Evolutionary conservation across 2,797 vertebrate genomes (phyloP).

Genomic region (Synanceia verrucosa): DNA sequence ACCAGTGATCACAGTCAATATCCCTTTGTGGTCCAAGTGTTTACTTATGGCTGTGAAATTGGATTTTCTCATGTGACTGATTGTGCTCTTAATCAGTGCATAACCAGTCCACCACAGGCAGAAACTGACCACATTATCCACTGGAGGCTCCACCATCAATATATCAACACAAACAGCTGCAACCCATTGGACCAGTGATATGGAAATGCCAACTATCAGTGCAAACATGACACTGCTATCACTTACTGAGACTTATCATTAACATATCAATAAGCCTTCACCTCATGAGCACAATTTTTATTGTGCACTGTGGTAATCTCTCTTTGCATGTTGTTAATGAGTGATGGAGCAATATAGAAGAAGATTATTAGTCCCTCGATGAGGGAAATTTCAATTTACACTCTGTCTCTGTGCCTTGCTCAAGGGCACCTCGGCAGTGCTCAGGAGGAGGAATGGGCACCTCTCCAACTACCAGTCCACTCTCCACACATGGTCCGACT

Average conservation of each 20-base stretch:
- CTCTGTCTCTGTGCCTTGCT: too few species aligned
- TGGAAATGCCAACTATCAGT: background rate
- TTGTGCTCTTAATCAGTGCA: conserved; percentile 16
- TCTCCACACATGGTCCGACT: too few species aligned
- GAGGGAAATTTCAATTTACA: too few species aligned
- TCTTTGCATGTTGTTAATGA: background rate
- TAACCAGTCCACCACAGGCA: background rate
- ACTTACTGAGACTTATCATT: background rate
- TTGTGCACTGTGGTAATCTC: background rate
- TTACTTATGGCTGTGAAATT: conserved; percentile 58
- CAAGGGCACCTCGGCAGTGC: too few species aligned
- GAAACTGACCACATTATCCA: background rate
- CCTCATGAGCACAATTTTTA: background rate
- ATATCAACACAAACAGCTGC: background rate
- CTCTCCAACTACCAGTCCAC: too few species aligned
- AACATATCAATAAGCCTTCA: background rate
- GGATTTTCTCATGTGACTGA: conserved; percentile 23
- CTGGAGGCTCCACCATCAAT: background rate
- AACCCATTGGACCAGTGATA: background rate
- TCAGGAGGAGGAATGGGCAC: too few species aligned
- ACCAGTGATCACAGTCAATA: conserved; percentile 68
- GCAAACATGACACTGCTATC: background rate
- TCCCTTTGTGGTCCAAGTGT: conserved; percentile 57
- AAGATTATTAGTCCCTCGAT: too few species aligned
- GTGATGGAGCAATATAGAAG: too few species aligned